Evolutionary conservation across 2,797 vertebrate genomes (phyloP).

Genomic region (Artibeus jamaicensis): DNA sequence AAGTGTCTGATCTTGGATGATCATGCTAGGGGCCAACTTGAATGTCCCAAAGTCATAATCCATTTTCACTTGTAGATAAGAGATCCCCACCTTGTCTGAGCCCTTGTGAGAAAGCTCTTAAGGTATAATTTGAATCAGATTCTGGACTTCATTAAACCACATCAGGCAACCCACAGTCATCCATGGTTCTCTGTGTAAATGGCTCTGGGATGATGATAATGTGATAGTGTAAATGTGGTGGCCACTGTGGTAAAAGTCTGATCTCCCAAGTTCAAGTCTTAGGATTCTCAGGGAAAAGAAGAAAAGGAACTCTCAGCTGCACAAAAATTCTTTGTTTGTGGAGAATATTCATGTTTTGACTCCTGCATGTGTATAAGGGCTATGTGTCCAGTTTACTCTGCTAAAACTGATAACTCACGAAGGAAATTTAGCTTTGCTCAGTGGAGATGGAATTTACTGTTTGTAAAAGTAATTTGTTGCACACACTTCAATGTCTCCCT

Average conservation of each 20-base stretch:
- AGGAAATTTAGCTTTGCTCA: background rate
- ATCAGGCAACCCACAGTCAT: background rate
- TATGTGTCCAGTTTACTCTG: background rate
- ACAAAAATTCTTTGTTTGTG: background rate
- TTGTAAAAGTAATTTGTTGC: background rate
- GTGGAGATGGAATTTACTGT: background rate
- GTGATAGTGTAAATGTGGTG: background rate
- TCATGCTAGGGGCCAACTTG: background rate
- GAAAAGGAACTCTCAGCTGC: background rate
- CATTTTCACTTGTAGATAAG: background rate
- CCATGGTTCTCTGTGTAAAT: background rate
- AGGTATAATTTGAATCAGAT: background rate
- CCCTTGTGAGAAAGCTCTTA: background rate
- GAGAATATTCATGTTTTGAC: background rate
- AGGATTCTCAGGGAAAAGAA: background rate
- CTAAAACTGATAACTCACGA: background rate
- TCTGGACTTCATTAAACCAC: background rate
- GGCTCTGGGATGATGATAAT: background rate
- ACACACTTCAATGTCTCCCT: background rate
- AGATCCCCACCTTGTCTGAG: background rate
- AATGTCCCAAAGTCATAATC: constrained; percentile 42
- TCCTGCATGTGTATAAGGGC: background rate
- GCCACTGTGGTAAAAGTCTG: background rate
- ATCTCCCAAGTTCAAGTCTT: background rate
- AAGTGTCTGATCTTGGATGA: background rate